Conservation (phyloP, 2,797 vertebrate species). For the Cossypha niveicapilla region DNA sequence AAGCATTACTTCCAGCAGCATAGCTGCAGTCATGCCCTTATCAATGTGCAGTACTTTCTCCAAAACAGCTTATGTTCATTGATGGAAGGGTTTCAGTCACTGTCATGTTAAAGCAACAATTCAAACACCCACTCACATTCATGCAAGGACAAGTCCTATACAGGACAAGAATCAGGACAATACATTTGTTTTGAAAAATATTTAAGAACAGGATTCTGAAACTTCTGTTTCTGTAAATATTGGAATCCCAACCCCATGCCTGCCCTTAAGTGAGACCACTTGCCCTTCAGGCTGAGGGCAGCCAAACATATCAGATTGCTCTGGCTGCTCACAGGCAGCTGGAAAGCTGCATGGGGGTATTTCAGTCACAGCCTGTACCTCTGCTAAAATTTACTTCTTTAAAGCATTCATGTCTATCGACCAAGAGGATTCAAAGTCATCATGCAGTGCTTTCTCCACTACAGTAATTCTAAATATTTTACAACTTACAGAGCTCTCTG, state of each 20-base stretch:
- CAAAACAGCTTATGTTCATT: neutral
- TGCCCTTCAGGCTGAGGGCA: conserved; percentile 32
- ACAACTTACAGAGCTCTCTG: neutral
- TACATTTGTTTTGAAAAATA: neutral
- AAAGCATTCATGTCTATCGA: neutral
- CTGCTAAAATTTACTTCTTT: conserved; percentile 9
- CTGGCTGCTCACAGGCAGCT: neutral
- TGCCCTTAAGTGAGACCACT: neutral
- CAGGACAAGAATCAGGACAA: neutral
- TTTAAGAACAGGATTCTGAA: neutral
- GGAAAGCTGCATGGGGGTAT: neutral
- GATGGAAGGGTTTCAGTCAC: neutral
- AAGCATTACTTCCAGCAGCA: neutral
- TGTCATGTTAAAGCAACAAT: neutral
- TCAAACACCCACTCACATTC: neutral
- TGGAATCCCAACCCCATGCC: neutral
- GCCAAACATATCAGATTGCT: neutral
- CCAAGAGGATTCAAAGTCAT: neutral
- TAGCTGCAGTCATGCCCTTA: neutral
- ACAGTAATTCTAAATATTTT: neutral
- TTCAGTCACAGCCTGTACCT: neutral
- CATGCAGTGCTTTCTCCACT: neutral
- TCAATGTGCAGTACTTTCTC: neutral
- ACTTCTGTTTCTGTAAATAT: neutral
- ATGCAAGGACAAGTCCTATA: neutral